These are phyloP conservation scores for Falcaria lacertinaria DNA, from an alignment of 2,888 invertebrate genomes.

Conservation along the genomic window DNA sequence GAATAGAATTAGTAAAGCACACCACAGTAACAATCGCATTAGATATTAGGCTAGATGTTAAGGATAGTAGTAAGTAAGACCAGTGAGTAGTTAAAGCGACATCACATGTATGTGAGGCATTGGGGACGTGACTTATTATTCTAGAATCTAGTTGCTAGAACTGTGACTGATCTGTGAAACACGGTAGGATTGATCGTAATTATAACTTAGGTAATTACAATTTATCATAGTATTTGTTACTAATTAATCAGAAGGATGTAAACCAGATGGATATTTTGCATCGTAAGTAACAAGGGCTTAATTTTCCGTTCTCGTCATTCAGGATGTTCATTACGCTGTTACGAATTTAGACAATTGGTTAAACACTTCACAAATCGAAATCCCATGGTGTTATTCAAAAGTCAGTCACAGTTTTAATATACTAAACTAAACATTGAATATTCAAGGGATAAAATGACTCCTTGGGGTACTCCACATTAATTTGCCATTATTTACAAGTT, in stretches of 20 bases:
- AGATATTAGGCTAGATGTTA: constrained; percentile 20
- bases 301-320: too few relatives aligned
- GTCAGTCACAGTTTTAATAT: constrained; percentile 17
- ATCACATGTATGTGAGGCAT: constrained; percentile 43
- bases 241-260: too few relatives aligned
- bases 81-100: constrained; percentile 36
- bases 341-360: too few relatives aligned
- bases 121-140: constrained; percentile 32
- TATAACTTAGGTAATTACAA: too few relatives aligned
- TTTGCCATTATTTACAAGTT: constrained; percentile 9
- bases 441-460: constrained; percentile 29
- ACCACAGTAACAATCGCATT: constrained; percentile 33
- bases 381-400: too few relatives aligned
- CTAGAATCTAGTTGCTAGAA: constrained; percentile 19
- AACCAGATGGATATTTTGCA: too few relatives aligned
- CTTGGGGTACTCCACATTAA: constrained; percentile 47
- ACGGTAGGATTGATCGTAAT: background rate
- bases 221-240: too few relatives aligned
- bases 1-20: constrained; percentile 35
- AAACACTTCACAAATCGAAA: too few relatives aligned
- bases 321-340: too few relatives aligned
- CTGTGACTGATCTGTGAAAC: constrained; percentile 31
- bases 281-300: too few relatives aligned
- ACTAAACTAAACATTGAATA: constrained; percentile 27
- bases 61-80: constrained; percentile 27